These are phyloP conservation scores for Capreolus pygargus DNA, from an alignment of 2,113 vertebrate species.

Conservation along the genomic window DNA sequence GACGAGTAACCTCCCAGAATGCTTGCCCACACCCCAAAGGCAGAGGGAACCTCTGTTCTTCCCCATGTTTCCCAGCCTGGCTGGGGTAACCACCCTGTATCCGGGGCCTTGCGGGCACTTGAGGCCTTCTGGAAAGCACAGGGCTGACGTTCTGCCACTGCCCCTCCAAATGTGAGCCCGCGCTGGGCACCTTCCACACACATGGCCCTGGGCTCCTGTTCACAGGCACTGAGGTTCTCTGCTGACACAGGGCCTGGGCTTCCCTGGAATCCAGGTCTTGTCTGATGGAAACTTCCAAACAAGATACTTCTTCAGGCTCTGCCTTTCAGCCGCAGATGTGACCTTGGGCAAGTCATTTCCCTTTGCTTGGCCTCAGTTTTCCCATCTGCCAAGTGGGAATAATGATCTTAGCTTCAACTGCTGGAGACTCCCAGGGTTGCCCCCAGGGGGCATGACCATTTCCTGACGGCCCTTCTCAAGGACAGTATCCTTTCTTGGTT, in stretches of 20 bases:
- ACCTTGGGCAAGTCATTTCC: not conserved
- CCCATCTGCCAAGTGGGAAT: not conserved
- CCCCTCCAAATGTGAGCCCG: rapidly evolving
- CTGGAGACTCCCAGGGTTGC: not conserved
- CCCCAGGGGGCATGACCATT: not conserved
- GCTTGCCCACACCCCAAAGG: rapidly evolving
- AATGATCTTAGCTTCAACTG: not conserved
- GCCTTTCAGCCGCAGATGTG: not conserved
- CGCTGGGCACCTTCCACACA: rapidly evolving
- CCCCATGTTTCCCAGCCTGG: not conserved
- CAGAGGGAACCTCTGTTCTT: not conserved
- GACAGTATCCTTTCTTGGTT: not conserved
- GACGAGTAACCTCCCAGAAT: not conserved
- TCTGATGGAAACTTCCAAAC: not conserved
- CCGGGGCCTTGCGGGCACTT: not conserved
- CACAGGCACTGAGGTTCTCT: not conserved
- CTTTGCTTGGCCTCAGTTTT: not conserved
- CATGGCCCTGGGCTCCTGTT: not conserved
- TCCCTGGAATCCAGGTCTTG: not conserved
- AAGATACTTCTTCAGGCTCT: not conserved
- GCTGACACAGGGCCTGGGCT: rapidly evolving
- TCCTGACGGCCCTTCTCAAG: not conserved
- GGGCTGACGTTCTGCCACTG: not conserved
- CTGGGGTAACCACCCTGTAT: not conserved
- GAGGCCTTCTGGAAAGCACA: not conserved